Base-by-base conservation (phyloP, 2,113 vertebrate species). In the Echinops telfairi region DNA sequence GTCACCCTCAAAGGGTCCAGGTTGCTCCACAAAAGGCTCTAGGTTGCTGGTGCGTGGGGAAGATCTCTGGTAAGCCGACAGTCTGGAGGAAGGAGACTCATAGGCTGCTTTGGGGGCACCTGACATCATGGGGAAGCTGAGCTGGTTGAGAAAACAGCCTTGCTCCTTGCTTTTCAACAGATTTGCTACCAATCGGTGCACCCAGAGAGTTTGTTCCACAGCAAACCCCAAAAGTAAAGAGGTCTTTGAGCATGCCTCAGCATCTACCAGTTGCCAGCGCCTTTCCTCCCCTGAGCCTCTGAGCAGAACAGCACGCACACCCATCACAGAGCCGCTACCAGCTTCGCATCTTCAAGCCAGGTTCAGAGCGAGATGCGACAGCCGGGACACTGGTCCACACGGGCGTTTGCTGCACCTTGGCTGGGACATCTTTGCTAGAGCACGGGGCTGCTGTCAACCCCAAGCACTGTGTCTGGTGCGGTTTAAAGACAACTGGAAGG, bases 281-380 rank as follows among this genome's bases (percentile, higher is more conserved):
- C 31, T 57, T 68, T 87, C 19, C 1, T 11, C 22, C 22, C 25
- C 77, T 4, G 29, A 47, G n/a, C 62, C n/a, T 58, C 43, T 27
- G 6, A 16, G 9, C 3, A 1, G 60, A 68, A 15, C 17, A 29
- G 31, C 0, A 0, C 2, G 11, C n/a, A 40, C 4, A 33, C 2
- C 33, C 62, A 62, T 36, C 40, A 4, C 31, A 36, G 60, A 84
- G 77, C 4, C 62, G 25, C 15, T 40, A 36, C 33, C 64, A 86
- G 73, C 92, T 77, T 40, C 33, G 17, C 10, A 83, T 38, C 33
- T 53, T 86, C 66, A 88, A 86, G 71, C 33, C 40, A 70, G 19
- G 27, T 80, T 76, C 71, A 73, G 36, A 83, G n/a, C 53, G 70
- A n/a, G 47, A 71, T n/a, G 29, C 47, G 94, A 88, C 91, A 87